Evolutionary conservation across 30 jellyfish, hydroid and myxozoan species (phyloP), one percentile per base, ranked within the genome.

Genomic region (Clytia hemisphaerica): DNA sequence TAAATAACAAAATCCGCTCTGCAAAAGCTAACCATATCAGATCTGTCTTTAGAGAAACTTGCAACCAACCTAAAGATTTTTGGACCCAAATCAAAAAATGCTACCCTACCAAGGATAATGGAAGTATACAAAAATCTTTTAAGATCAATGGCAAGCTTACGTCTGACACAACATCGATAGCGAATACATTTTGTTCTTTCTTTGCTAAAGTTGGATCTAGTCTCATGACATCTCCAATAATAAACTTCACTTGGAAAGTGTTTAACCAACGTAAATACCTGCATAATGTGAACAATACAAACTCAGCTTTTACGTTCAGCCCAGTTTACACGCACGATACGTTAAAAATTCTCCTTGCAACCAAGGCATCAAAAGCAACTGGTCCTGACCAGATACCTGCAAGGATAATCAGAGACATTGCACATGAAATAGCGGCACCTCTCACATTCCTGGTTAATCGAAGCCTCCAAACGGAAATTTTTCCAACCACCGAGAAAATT

Each of bases 301-400:
- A n/a, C n/a, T n/a, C n/a, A n/a, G n/a, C n/a, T n/a, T n/a, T n/a
- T n/a, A n/a, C n/a, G n/a, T n/a, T n/a, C n/a, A n/a, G n/a, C n/a
- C n/a, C n/a, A n/a, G n/a, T n/a, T n/a, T n/a, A n/a, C n/a, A n/a
- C n/a, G n/a, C n/a, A n/a, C n/a, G n/a, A n/a, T n/a, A n/a, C 67
- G 38, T 34, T 55, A 19, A 46, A 80, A 71, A 70, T 80, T 50
- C 76, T 72, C 75, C 45, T 34, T 63, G 58, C 82, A 34, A 40
- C 75, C 26, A 80, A 80, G 24, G 31, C 72, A 24, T 71, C 88
- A 15, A 80, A 78, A 48, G 40, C 93, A 16, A 58, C 86, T 38
- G 85, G 79, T 44, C 57, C 58, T 31, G 92, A 78, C 76, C 67
- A 46, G 53, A 55, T 68, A 33, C 91, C 85, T 60, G 84, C 84